Conservation (phyloP, 2,888 invertebrate species). For the Plebejus melissa region DNA sequence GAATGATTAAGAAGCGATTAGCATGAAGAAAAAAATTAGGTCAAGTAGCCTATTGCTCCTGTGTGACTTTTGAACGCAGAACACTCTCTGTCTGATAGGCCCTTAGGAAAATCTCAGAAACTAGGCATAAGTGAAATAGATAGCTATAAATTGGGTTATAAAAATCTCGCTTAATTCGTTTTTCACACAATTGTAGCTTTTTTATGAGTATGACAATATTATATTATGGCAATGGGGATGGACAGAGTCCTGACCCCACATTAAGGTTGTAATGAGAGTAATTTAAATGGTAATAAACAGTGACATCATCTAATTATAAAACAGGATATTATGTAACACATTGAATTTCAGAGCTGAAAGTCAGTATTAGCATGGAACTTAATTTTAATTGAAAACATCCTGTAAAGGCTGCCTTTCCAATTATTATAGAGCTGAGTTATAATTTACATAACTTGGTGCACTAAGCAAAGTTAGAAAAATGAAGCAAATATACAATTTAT, state of each 20-base stretch:
- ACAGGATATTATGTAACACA: background rate
- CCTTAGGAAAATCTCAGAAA: too few species aligned
- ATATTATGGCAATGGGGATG: background rate
- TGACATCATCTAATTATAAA: background rate
- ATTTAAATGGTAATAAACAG: background rate
- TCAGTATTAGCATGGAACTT: background rate
- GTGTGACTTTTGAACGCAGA: too few species aligned
- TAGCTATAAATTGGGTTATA: too few species aligned
- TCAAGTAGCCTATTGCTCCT: too few species aligned
- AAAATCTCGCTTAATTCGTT: background rate
- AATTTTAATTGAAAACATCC: background rate
- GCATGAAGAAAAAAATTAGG: too few species aligned
- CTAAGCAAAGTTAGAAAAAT: background rate
- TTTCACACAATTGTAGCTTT: too few species aligned
- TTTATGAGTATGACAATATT: too few species aligned
- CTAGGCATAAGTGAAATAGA: too few species aligned
- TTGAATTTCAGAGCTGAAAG: background rate
- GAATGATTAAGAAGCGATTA: too few species aligned
- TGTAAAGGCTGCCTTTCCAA: background rate
- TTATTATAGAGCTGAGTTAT: background rate
- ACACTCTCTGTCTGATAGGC: too few species aligned
- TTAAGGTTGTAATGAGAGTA: background rate
- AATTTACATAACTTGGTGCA: background rate
- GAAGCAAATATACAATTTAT: too few species aligned
- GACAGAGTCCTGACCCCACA: background rate